A percentile compares a stretch with the other conserved stretches of the same genome.
Conservation (phyloP, 2,797 vertebrate genomes). For the Carapus acus region DNA sequence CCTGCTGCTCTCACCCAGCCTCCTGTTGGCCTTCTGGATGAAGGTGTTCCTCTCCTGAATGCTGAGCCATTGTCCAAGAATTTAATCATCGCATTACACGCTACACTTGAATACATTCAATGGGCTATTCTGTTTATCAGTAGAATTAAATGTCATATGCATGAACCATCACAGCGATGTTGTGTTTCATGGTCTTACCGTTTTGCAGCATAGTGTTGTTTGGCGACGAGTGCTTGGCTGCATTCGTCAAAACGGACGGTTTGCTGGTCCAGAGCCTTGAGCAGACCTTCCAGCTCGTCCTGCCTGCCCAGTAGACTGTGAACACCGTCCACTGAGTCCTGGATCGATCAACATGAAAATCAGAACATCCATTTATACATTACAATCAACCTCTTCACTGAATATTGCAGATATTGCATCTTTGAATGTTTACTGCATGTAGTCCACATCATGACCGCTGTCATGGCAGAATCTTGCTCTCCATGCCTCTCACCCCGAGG, state of each 20-base stretch:
- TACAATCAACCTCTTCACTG: too few species aligned
- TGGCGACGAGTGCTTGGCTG: constrained; percentile 65
- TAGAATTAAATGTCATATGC: too few species aligned
- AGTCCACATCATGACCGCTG: too few species aligned
- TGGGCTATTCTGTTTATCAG: too few species aligned
- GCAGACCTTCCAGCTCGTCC: constrained; percentile 73
- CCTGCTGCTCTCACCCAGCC: constrained; percentile 67
- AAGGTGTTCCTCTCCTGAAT: constrained; percentile 40
- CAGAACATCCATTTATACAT: not conserved
- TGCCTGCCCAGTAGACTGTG: constrained; percentile 78
- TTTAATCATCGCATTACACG: not conserved
- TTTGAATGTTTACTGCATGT: too few species aligned
- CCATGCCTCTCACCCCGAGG: constrained; percentile 71
- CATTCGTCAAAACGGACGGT: constrained; percentile 63
- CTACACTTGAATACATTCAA: too few species aligned
- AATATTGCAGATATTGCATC: too few species aligned
- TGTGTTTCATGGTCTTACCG: constrained; percentile 54
- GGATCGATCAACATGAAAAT: not conserved
- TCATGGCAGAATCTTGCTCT: too few species aligned
- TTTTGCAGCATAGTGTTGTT: constrained; percentile 65
- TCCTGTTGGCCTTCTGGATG: constrained; percentile 54
- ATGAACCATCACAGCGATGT: too few species aligned
- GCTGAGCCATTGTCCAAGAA: constrained; percentile 18
- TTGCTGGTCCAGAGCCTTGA: constrained; percentile 67
- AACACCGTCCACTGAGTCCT: constrained; percentile 80